Evolutionary conservation across 2,888 invertebrate genomes (phyloP), one percentile per base, ranked within the genome.

Genomic region (Orthonevra nobilis): DNA sequence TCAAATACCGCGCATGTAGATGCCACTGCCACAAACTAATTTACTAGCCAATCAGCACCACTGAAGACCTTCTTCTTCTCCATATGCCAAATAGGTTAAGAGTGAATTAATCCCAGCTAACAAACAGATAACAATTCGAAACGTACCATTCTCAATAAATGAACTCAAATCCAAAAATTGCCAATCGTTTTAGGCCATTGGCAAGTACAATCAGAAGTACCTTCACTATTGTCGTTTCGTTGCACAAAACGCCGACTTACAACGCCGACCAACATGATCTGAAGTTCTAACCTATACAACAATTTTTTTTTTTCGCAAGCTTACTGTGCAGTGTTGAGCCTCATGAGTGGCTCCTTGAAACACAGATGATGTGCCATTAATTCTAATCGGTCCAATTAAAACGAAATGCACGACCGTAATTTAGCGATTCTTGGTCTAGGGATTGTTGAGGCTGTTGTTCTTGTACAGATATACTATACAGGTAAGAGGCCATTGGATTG

Each of bases 381-480:
- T 73, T 73, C 79, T 72, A 79, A 79, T 79, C 79, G 73, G 79
- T 68, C 79, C 79, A 79, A 79, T 79, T 79, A 79, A 79, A 79
- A 79, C 66, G 73, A 72, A 79, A 79, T 79, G 73, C 79, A 79
- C 79, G 79, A 79, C 60, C 56, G 73, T 73, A 73, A 79, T 79
- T 79, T 72, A 58, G 77, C 72, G 64, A 69, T 72, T 66, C 66
- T 58, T 46, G 64, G 50, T 75, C 72, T 46, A 40, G 46, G 20
- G 10, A 26, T 50, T 28, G 44, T 20, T 38, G 9, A 9, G 42
- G 15, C 19, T 44, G 44, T 42, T 34, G 19, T 15, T 20, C 5
- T 12, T 14, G 23, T 26, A 2, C n/a, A n/a, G 30, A 2, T 30
- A 30, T 30, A n/a, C n/a, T 32, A 32, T 32, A 66, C 61, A 42